Evolutionary conservation across 2,797 vertebrate species (phyloP), one percentile per base, ranked within the genome.

Genomic region (Ateles fusciceps): DNA sequence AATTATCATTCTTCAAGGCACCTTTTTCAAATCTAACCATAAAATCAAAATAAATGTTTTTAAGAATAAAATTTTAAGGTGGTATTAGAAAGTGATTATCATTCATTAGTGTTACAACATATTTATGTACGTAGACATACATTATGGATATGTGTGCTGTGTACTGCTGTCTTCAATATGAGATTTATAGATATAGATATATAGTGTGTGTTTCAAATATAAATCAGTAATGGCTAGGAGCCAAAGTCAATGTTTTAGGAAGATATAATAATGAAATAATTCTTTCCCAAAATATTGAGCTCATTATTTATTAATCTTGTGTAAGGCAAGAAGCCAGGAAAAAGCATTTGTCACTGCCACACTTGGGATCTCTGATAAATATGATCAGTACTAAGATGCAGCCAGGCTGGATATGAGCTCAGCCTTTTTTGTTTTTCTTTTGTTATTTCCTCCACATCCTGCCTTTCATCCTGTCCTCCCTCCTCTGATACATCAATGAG

Each of bases 271-370:
- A 95, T 84, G 85, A 85, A 95, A 86, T 89, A 79, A 97, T 84
- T 95, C 72, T 98, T 98, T 96, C 85, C 96, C 95, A 97, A 97
- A 97, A 92, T 96, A 96, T 57, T 94, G 88, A 97, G 80, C 83
- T 97, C 88, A 95, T 96, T 96, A 94, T 93, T 97, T 97, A 95
- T 98, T 97, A 83, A 96, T 95, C 75, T 30, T 64, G n/a, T 78
- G 64, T 52, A 59, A 97, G 95, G 96, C 96, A 97, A 80, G 68
- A 59, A 97, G 92, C 96, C 97, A 97, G 94, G 95, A 95, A 96
- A 95, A 97, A 97, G n/a, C 68, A 95, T 96, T 97, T 98, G 96
- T 97, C 97, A 97, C 87, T 55, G 91, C 30, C 28, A 30, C 46
- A 9, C 68, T 98, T 93, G 96, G 95, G 96, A 97, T 59, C 50